Percentiles rank a stretch among this genome's conserved stretches.
phyloP scores from a whole-genome alignment of 2,888 invertebrate species.

The Listrodromus nycthemerus region DNA sequence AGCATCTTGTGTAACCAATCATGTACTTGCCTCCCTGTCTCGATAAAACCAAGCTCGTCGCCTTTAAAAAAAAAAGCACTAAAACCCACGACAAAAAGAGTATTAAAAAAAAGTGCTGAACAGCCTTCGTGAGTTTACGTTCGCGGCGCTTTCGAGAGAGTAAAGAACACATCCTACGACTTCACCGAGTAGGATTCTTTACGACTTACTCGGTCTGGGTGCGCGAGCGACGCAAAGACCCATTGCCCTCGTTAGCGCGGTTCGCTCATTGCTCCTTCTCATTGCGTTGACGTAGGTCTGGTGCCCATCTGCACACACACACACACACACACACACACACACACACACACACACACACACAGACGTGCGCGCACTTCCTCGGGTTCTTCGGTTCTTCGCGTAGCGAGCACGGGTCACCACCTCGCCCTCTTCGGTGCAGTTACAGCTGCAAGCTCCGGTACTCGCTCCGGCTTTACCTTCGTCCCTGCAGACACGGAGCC shows the following conservation, averaged over 20 bases:
- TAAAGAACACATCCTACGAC: neutral
- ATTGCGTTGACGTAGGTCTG: slow-evolving; percentile 64
- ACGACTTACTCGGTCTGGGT: slow-evolving; percentile 23
- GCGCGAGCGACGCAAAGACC: slow-evolving; percentile 58
- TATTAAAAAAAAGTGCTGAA: neutral
- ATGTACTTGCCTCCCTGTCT: neutral
- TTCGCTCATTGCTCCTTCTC: slow-evolving; percentile 39
- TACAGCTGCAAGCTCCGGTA: neutral
- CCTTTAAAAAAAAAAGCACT: neutral
- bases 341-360: too few relatives aligned
- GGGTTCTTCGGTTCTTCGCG: slow-evolving; percentile 17
- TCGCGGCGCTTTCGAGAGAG: neutral
- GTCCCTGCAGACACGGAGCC: neutral
- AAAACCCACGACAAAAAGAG: neutral
- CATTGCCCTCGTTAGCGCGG: slow-evolving; percentile 61
- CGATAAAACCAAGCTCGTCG: neutral
- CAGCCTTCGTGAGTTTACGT: neutral
- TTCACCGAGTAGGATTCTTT: slow-evolving; percentile 21
- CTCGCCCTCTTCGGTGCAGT: slow-evolving; percentile 14
- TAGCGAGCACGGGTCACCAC: slow-evolving; percentile 28
- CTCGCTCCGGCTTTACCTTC: neutral
- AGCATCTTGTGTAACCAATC: neutral
- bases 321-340: too few relatives aligned
- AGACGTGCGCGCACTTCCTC: neutral
- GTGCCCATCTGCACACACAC: slow-evolving; percentile 50